These are phyloP conservation scores for Nemotelus nigrinus DNA, from an alignment of 2,888 invertebrate species.

Conservation along the genomic window DNA sequence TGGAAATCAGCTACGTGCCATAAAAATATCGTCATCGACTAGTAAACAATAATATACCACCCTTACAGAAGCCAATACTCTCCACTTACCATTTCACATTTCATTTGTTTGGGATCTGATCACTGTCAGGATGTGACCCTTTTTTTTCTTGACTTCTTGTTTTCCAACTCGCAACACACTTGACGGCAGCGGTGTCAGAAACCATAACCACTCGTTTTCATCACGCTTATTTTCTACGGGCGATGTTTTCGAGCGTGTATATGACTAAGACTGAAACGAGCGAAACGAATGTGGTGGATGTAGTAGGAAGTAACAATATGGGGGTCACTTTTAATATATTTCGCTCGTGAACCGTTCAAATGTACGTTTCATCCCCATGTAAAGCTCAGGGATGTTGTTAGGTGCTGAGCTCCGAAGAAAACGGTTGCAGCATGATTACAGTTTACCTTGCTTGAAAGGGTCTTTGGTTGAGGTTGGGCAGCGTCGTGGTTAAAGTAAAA, in stretches of 20 bases:
- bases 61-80: too few species aligned
- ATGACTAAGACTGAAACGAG: neutral
- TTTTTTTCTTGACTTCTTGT: neutral
- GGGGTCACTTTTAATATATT: slow-evolving; percentile 29
- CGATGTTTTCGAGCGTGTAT: neutral
- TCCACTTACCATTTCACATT: too few species aligned
- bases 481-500: neutral
- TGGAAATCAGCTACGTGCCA: too few species aligned
- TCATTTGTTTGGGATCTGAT: too few species aligned
- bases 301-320: neutral
- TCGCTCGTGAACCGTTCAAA: slow-evolving; percentile 13
- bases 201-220: neutral
- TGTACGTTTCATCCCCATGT: neutral
- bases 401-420: too few species aligned
- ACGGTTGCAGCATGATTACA: too few species aligned
- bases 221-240: slow-evolving; percentile 5
- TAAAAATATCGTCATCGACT: too few species aligned
- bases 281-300: neutral
- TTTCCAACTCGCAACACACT: slow-evolving; percentile 16
- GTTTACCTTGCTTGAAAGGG: too few species aligned
- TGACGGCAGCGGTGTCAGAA: neutral
- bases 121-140: neutral
- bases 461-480: too few species aligned
- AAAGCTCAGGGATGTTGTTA: too few species aligned
- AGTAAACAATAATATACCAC: too few species aligned